A percentile compares a stretch with the other conserved stretches of the same genome.
Evolutionary conservation across 2,797 vertebrate genomes (phyloP).

Genomic region (Huso huso): DNA sequence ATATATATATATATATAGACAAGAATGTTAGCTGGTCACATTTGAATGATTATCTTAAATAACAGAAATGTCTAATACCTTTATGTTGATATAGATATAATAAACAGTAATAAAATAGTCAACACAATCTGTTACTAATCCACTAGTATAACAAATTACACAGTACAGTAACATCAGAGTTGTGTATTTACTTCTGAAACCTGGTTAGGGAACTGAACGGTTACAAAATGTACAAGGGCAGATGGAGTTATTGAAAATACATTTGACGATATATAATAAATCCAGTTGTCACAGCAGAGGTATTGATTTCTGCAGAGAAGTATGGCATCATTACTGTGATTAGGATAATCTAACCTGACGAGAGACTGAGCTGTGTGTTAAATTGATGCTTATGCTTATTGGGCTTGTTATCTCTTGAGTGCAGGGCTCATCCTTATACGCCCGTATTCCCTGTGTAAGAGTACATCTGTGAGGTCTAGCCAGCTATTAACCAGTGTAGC

Average conservation of each 20-base stretch:
- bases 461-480: not conserved
- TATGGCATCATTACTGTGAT: conserved; percentile 1
- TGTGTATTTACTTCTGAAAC: not conserved
- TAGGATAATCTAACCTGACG: not conserved
- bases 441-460: not conserved
- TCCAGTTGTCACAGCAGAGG: not conserved
- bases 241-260: not conserved
- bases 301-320: not conserved
- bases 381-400: not conserved
- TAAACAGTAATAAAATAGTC: too few species aligned
- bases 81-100: too few species aligned
- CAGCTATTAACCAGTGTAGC: not conserved
- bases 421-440: not conserved
- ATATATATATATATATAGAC: too few species aligned
- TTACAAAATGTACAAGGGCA: not conserved
- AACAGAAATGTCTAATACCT: too few species aligned
- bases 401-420: not conserved
- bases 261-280: conserved; percentile 2
- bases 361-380: conserved; percentile 3
- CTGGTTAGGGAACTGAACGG: not conserved
- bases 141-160: too few species aligned
- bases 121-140: too few species aligned
- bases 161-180: not conserved
- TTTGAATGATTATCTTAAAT: too few species aligned
- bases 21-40: too few species aligned